A percentile compares a stretch with the other conserved stretches of the same genome.
These are phyloP conservation scores for Sepioteuthis lessoniana DNA, from an alignment of 2,888 invertebrate species.

Conservation along the genomic window DNA sequence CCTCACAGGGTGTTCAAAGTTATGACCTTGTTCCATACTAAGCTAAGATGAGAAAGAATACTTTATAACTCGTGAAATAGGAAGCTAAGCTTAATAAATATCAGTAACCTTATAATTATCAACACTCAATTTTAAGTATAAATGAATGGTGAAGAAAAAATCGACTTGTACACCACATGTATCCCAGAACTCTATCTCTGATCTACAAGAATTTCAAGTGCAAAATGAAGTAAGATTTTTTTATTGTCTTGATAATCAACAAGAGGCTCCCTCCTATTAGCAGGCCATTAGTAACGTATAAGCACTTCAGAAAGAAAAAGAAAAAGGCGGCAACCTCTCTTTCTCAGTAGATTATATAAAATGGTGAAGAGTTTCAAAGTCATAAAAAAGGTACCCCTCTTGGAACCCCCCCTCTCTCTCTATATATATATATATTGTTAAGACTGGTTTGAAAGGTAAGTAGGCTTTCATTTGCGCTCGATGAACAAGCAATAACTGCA, in stretches of 20 bases:
- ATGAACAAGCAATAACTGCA: too few species aligned
- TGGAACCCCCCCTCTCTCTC: background rate
- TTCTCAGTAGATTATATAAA: background rate
- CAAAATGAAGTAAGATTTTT: background rate
- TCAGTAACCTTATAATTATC: too few species aligned
- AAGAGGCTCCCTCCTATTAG: background rate
- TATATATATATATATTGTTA: background rate
- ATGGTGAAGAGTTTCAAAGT: background rate
- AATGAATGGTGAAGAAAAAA: too few species aligned
- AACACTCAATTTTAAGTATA: too few species aligned
- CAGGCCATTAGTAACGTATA: background rate
- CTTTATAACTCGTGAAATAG: too few species aligned
- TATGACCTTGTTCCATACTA: too few species aligned
- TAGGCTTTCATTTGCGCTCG: too few species aligned
- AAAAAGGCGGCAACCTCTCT: background rate
- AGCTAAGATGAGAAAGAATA: too few species aligned
- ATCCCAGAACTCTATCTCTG: background rate
- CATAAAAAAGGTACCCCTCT: background rate
- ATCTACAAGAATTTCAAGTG: background rate
- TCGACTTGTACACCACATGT: too few species aligned
- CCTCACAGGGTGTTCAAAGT: too few species aligned
- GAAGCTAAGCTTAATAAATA: too few species aligned
- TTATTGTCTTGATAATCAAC: background rate
- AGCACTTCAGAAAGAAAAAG: background rate
- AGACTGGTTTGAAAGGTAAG: too few species aligned